phyloP scores from a whole-genome alignment of 2,113 vertebrate genomes.

The Garra rufa region DNA sequence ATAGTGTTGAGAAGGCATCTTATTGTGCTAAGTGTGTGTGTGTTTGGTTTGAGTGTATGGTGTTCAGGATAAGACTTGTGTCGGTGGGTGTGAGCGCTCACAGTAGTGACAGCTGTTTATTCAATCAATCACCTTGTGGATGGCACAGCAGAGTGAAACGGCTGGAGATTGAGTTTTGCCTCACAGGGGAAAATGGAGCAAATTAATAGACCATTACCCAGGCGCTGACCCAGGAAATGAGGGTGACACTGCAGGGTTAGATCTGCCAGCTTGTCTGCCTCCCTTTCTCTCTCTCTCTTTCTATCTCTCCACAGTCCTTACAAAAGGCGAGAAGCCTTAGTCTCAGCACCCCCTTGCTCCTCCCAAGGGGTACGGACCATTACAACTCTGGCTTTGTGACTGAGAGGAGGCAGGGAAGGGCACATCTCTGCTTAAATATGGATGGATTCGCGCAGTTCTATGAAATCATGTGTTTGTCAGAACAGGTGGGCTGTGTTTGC shows the following conservation, averaged over 20 bases:
- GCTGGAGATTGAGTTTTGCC: conserved; percentile 93
- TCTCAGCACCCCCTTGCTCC: conserved; percentile 32
- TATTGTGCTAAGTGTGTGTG: conserved; percentile 55
- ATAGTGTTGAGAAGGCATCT: conserved; percentile 30
- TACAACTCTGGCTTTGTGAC: conserved; percentile 50
- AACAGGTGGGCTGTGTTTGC: conserved; percentile 49
- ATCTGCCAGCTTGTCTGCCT: conserved; percentile 63
- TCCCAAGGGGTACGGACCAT: conserved; percentile 60
- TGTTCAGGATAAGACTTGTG: conserved; percentile 60
- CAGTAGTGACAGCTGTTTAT: conserved; percentile 89
- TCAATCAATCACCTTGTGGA: conserved; percentile 96
- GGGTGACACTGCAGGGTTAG: conserved; percentile 80
- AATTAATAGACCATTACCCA: conserved; percentile 99
- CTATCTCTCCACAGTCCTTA: conserved; percentile 36
- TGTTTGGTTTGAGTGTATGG: conserved; percentile 34
- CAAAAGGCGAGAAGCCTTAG: conserved; percentile 24
- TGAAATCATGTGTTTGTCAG: conserved; percentile 45
- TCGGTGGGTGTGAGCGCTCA: conserved; percentile 73
- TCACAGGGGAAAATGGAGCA: conserved; percentile 93
- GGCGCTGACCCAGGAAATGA: conserved; percentile 95
- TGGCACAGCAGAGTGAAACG: conserved; percentile 79
- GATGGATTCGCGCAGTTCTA: conserved; percentile 54
- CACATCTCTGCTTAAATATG: conserved; percentile 59
- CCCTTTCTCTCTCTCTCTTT: conserved; percentile 37
- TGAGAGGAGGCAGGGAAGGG: conserved; percentile 55